Conservation (phyloP, 2,888 invertebrate species). For the Campoletis raptor region DNA sequence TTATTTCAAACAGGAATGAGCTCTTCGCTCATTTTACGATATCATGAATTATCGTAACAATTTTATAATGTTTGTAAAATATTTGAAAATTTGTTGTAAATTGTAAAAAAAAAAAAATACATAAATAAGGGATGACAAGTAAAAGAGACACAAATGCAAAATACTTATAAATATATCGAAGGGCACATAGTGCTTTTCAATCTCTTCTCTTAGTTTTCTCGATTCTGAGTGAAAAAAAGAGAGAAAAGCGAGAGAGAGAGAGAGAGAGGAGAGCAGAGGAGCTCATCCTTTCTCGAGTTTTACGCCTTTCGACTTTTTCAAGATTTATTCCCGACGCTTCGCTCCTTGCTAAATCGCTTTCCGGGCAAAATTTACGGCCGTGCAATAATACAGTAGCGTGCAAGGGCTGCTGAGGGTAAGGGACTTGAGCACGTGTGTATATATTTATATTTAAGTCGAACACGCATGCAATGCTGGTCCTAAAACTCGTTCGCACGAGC, state of each 20-base stretch:
- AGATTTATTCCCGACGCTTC: slow-evolving; percentile 84
- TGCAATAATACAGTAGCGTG: slow-evolving; percentile 80
- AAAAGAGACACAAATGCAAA: neutral
- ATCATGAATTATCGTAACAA: no score
- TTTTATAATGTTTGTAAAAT: neutral
- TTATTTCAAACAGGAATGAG: no score
- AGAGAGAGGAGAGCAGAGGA: neutral
- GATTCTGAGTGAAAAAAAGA: neutral
- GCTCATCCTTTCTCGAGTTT: slow-evolving; percentile 71
- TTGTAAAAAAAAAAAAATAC: neutral
- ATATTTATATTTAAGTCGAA: slow-evolving; percentile 53
- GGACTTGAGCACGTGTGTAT: slow-evolving; percentile 4
- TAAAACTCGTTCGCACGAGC: slow-evolving; percentile 35
- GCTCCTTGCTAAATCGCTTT: slow-evolving; percentile 84
- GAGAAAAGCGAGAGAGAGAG: neutral
- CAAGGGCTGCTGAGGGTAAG: slow-evolving; percentile 30
- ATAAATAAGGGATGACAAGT: neutral
- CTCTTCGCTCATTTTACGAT: no score
- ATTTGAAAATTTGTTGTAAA: neutral
- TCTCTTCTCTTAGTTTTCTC: slow-evolving; percentile 11
- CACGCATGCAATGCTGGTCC: slow-evolving; percentile 49
- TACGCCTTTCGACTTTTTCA: slow-evolving; percentile 85
- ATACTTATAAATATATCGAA: slow-evolving; percentile 44
- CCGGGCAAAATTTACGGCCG: slow-evolving; percentile 84
- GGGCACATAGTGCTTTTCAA: slow-evolving; percentile 36